Base-by-base conservation (phyloP, 2,888 invertebrate genomes). In the Eupithecia subfuscata region DNA sequence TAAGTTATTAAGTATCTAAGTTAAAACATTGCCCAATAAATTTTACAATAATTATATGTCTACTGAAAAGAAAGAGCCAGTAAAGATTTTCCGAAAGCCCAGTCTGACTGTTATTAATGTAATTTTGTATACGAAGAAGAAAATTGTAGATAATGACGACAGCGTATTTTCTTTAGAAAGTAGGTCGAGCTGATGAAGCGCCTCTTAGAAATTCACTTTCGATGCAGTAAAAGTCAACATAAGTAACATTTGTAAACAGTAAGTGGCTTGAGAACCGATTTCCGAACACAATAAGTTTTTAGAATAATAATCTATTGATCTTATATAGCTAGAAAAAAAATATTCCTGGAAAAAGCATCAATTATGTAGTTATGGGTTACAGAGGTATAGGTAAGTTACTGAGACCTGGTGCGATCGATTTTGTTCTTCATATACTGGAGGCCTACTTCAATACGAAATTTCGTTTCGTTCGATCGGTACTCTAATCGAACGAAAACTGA, bases 111-210 rank as follows among this genome's bases (percentile, higher is more conserved):
- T 11, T 78, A 77, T 78, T 78, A 78, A 78, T 79, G 73, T 80
- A 77, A 81, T 80, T 75, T 79, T 79, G 77, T 81, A 80, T 83
- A 80, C 78, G 75, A 73, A 79, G 79, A 79, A 76, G 83, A 83
- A 84, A 85, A 86, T 83, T 82, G 77, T 80, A 81, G 80, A 78
- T 84, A 82, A 86, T 84, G 77, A 79, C 82, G 84, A 83, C 80
- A 85, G 82, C 85, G 84, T 84, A 88, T 90, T 90, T 90, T 91
- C 89, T 89, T 84, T 86, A 86, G 90, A 91, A 91, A 92, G 90
- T 89, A 80, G 88, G 89, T 82, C 86, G 80, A 69, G 68, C 79
- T 84, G 84, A 87, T 88, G 87, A 87, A 84, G 85, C 84, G 80
- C 81, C 87, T 88, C 88, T 86, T 82, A 85, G 87, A 87, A 87